Conservation (phyloP, 2,888 invertebrate species). For the Hemicrepidius hirtus region DNA sequence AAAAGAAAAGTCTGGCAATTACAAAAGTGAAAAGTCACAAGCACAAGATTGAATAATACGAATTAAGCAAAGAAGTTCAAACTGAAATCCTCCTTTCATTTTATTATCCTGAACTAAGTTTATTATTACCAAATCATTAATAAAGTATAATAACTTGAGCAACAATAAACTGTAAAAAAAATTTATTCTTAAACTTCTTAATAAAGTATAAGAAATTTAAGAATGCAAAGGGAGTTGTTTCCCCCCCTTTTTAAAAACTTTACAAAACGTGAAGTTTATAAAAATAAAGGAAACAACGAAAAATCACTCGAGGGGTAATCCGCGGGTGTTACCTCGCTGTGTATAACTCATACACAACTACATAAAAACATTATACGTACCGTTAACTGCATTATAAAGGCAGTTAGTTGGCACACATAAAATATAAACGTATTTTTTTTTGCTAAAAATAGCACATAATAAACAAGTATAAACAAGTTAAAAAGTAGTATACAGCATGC, state of each 20-base stretch:
- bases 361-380: conserved; percentile 28
- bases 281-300: too few relatives aligned
- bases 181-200: background rate
- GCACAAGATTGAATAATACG: too few relatives aligned
- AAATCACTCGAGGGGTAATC: too few relatives aligned
- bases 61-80: too few relatives aligned
- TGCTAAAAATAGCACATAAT: conserved; percentile 45
- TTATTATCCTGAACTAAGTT: background rate
- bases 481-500: conserved; percentile 67
- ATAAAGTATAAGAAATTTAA: conserved; percentile 14
- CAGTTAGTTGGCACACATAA: background rate
- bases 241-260: too few relatives aligned
- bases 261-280: too few relatives aligned
- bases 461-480: conserved; percentile 39
- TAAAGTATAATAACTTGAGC: conserved; percentile 29
- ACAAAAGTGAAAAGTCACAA: background rate
- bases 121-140: conserved; percentile 7
- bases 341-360: conserved; percentile 42
- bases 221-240: background rate
- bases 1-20: background rate
- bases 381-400: conserved; percentile 7
- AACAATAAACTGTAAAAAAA: too few relatives aligned
- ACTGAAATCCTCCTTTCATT: too few relatives aligned
- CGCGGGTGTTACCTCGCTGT: conserved; percentile 36
- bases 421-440: too few relatives aligned